phyloP scores from a whole-genome alignment of 2,888 invertebrate species.

The Endotricha flammealis region DNA sequence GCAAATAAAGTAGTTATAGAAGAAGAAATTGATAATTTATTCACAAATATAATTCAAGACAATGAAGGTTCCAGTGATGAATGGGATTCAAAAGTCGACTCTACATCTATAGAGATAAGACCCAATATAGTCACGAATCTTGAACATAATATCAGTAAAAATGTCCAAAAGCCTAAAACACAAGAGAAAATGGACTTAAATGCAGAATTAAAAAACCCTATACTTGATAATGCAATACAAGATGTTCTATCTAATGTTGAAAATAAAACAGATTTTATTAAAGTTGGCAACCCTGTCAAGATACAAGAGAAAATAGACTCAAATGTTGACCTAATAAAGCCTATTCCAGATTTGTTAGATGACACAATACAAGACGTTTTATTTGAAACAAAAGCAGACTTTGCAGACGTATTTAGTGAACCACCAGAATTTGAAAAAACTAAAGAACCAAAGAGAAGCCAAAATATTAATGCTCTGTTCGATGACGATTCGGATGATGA shows the following conservation, averaged over 20 bases:
- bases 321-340: constrained; percentile 1
- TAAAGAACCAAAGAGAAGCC: constrained; percentile 57
- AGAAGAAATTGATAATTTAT: background rate
- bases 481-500: constrained; percentile 72
- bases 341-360: too few relatives aligned
- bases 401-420: constrained; percentile 47
- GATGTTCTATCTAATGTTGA: too few relatives aligned
- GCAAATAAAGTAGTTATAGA: background rate
- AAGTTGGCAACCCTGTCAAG: background rate
- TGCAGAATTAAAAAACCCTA: background rate
- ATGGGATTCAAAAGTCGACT: background rate
- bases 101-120: too few relatives aligned
- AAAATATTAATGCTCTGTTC: constrained; percentile 65
- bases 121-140: too few relatives aligned
- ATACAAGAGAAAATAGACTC: background rate
- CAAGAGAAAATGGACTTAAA: background rate
- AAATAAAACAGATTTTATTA: too few relatives aligned
- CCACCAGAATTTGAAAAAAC: constrained; percentile 64
- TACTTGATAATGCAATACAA: too few relatives aligned
- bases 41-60: background rate
- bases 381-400: too few relatives aligned
- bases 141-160: too few relatives aligned
- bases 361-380: too few relatives aligned
- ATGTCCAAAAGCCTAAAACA: too few relatives aligned
- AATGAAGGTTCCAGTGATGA: background rate